Conservation (phyloP, 2,888 invertebrate species). For the Opisthograptis luteolata region DNA sequence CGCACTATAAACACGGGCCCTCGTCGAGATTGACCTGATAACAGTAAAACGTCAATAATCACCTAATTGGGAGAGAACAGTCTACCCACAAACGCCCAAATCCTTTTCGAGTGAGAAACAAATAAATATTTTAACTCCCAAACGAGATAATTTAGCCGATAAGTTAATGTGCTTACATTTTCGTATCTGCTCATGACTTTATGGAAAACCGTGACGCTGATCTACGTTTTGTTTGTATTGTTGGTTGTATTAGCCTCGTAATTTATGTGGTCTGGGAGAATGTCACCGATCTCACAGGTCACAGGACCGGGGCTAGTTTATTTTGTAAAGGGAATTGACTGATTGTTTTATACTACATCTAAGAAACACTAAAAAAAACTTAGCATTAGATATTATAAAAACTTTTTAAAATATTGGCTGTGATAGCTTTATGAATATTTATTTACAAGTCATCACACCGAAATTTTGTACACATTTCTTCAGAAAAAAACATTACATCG, state of each 20-base stretch:
- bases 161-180: conserved; percentile 84
- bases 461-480: too few species aligned
- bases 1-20: conserved; percentile 69
- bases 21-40: conserved; percentile 76
- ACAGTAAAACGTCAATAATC: conserved; percentile 84
- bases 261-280: conserved; percentile 23
- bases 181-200: conserved; percentile 83
- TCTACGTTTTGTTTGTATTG: conserved; percentile 34
- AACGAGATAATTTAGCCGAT: conserved; percentile 79
- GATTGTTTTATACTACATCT: not conserved
- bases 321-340: not conserved
- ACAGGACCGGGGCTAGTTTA: too few species aligned
- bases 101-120: conserved; percentile 74
- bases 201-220: conserved; percentile 74
- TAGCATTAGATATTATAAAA: too few species aligned
- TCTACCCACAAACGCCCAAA: conserved; percentile 69
- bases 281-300: too few species aligned
- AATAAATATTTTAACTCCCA: conserved; percentile 82
- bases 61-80: conserved; percentile 83
- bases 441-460: too few species aligned
- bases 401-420: too few species aligned
- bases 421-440: too few species aligned
- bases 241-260: conserved; percentile 35
- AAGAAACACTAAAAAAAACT: too few species aligned
- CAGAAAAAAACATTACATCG: too few species aligned